phyloP scores from a whole-genome alignment of 35 echinoderm and acorn worm genomes.

The Amphiura filiformis region DNA sequence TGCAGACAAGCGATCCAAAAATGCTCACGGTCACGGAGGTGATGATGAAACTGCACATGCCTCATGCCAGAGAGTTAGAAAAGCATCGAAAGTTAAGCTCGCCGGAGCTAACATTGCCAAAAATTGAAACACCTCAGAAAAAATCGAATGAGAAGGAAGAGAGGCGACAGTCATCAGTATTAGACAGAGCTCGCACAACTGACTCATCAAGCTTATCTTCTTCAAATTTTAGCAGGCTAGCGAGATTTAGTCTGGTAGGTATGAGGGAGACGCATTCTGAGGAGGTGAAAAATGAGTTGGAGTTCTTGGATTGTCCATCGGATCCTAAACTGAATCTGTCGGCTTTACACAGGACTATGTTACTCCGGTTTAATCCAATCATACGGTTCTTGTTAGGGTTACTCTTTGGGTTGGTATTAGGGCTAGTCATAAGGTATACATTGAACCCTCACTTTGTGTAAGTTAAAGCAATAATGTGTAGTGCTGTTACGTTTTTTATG shows the following conservation, averaged over 20 bases:
- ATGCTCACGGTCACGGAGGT: conserved; percentile 67
- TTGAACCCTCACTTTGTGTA: not conserved
- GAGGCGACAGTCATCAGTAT: not conserved
- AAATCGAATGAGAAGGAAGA: not conserved
- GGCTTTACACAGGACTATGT: conserved; percentile 1
- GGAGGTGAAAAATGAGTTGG: conserved; percentile 37
- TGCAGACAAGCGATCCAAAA: conserved; percentile 11
- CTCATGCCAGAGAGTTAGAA: not conserved
- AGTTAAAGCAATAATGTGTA: too few relatives aligned
- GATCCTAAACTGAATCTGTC: conserved; percentile 26
- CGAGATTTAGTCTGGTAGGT: conserved; percentile 20
- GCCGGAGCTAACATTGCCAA: not conserved
- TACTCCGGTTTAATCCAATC: conserved; percentile 26
- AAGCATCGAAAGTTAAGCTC: not conserved
- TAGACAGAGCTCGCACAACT: not conserved
- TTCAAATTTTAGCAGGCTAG: not conserved
- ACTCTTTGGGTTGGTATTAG: conserved; percentile 62
- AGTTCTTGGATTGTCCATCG: conserved; percentile 17
- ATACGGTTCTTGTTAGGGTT: conserved; percentile 49
- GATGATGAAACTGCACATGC: conserved; percentile 69
- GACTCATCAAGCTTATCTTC: not conserved
- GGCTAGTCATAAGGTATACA: not conserved
- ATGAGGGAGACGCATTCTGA: conserved; percentile 1
- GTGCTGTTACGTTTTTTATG: too few relatives aligned
- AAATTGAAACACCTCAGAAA: not conserved